Percentiles rank a stretch among this genome's conserved stretches.
phyloP scores from a whole-genome alignment of 2,888 invertebrate genomes.

The Tachystola acroxantha region DNA sequence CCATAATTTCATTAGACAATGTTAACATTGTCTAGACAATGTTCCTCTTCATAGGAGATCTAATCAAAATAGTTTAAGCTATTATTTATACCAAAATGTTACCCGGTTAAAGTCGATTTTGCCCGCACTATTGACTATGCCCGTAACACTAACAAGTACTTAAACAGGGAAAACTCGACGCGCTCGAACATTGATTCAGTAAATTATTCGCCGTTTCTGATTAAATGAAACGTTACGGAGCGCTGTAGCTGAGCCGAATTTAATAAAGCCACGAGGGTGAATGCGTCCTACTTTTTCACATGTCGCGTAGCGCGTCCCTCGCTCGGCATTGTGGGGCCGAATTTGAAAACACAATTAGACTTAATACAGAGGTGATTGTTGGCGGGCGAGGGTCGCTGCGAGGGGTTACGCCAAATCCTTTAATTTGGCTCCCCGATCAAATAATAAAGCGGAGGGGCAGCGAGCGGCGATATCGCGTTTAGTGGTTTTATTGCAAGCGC shows the following conservation, averaged over 20 bases:
- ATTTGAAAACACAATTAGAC: constrained; percentile 79
- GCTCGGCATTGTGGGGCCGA: constrained; percentile 60
- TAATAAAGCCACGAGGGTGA: constrained; percentile 62
- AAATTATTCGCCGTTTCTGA: constrained; percentile 28
- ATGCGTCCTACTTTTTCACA: constrained; percentile 70
- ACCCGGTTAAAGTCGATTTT: too few relatives aligned
- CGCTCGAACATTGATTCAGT: constrained; percentile 35
- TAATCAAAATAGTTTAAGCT: too few relatives aligned
- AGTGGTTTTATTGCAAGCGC: constrained; percentile 79
- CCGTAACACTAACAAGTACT: too few relatives aligned
- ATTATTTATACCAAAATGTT: too few relatives aligned
- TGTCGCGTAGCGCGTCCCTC: constrained; percentile 51
- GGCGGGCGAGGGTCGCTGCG: constrained; percentile 67
- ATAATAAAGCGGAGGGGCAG: constrained; percentile 73
- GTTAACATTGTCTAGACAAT: too few relatives aligned
- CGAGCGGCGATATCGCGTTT: constrained; percentile 73
- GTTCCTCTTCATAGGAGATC: too few relatives aligned
- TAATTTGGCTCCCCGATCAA: constrained; percentile 78
- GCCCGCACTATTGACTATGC: too few relatives aligned
- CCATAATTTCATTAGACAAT: too few relatives aligned
- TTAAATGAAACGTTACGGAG: constrained; percentile 27
- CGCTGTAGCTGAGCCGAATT: constrained; percentile 40
- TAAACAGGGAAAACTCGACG: constrained; percentile 40
- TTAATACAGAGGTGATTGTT: constrained; percentile 79
- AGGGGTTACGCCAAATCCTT: constrained; percentile 76